phyloP scores from a whole-genome alignment of 2,888 invertebrate genomes.

The Tenodera sinensis region DNA sequence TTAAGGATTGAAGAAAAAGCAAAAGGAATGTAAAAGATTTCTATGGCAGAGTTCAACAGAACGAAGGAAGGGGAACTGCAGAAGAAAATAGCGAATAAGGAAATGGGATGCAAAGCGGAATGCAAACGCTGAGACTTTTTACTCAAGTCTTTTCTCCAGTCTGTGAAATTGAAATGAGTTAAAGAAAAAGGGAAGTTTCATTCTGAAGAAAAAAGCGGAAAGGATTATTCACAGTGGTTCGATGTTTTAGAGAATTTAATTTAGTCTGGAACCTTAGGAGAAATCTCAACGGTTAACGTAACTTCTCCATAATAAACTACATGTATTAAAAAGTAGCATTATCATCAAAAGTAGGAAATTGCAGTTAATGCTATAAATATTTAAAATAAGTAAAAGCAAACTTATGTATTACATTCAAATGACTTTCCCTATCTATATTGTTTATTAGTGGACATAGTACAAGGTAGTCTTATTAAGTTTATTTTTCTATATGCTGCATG shows the following conservation, averaged over 20 bases:
- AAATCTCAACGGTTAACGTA: too few relatives aligned
- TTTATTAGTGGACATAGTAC: too few relatives aligned
- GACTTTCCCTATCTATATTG: too few relatives aligned
- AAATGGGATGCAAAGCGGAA: neutral
- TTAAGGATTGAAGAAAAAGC: neutral
- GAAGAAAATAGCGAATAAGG: neutral
- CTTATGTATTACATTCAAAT: too few relatives aligned
- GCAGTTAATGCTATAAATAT: too few relatives aligned
- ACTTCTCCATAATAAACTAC: too few relatives aligned
- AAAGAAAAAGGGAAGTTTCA: neutral
- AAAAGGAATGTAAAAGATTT: neutral
- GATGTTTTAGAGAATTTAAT: neutral
- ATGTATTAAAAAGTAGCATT: too few relatives aligned
- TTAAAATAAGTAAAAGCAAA: too few relatives aligned
- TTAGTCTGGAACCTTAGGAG: neutral
- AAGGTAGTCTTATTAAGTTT: too few relatives aligned
- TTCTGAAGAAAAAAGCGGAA: neutral
- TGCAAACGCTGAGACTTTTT: neutral
- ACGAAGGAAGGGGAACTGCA: neutral
- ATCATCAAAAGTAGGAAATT: too few relatives aligned
- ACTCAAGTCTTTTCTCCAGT: neutral
- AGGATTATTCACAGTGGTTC: neutral
- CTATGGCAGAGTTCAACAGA: neutral
- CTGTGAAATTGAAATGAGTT: neutral
- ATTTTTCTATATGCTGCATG: too few relatives aligned